Evolutionary conservation across 2,888 invertebrate genomes (phyloP).

Genomic region (Serripes groenlandicus): DNA sequence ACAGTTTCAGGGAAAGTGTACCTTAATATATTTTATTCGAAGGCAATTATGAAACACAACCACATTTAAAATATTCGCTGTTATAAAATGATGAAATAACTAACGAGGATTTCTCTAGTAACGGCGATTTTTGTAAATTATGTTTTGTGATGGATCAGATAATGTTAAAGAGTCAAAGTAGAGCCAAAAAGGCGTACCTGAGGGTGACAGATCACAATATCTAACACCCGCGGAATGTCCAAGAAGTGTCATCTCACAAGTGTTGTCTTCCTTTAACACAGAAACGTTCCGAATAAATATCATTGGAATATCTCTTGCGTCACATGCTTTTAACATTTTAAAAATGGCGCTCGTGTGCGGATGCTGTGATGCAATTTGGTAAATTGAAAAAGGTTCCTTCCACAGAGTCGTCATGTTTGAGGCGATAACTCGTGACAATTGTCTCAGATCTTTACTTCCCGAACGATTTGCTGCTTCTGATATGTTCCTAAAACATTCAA

Average conservation of each 20-base stretch:
- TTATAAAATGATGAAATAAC: too few relatives aligned
- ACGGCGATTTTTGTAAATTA: too few relatives aligned
- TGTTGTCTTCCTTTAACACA: constrained; percentile 6
- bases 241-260: constrained; percentile 48
- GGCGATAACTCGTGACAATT: constrained; percentile 40
- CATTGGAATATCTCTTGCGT: constrained; percentile 11
- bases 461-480: constrained; percentile 31
- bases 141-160: too few relatives aligned
- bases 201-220: constrained; percentile 45
- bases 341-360: neutral
- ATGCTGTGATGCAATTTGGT: constrained; percentile 48
- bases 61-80: too few relatives aligned
- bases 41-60: too few relatives aligned
- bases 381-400: constrained; percentile 38
- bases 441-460: neutral
- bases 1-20: too few relatives aligned
- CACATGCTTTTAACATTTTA: neutral
- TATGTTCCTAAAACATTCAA: constrained; percentile 39
- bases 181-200: too few relatives aligned
- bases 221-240: constrained; percentile 37
- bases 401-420: constrained; percentile 29
- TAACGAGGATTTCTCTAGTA: too few relatives aligned
- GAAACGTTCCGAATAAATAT: constrained; percentile 20
- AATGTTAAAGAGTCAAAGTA: too few relatives aligned
- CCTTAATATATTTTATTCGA: too few relatives aligned